Evolutionary conservation across 2,888 invertebrate species (phyloP), one percentile per base, ranked within the genome.

Genomic region (Camponotus fellah): DNA sequence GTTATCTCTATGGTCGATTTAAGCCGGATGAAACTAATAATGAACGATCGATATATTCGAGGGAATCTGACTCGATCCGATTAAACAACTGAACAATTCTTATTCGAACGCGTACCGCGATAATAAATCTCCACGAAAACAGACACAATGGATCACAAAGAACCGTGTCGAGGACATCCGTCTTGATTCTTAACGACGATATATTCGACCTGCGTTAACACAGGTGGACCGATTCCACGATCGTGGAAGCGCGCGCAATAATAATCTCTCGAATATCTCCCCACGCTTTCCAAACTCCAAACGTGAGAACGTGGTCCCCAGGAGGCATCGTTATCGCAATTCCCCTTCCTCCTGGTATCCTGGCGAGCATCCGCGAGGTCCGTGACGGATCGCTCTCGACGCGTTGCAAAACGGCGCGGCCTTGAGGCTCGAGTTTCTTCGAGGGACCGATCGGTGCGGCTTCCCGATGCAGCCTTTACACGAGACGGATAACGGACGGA

Each of bases 401-500:
- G 64, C 62, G 68, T 85, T 83, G 43, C 66, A 53, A 79, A 60
- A 65, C 69, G 79, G 5, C 79, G 49, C 58, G 79, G 72, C 79
- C 79, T 80, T 80, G 79, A 71, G 43, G 60, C 72, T 53, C 6
- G 60, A 72, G 60, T 80, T 72, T 80, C 79, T 80, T 60, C 46
- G 43, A n/a, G 21, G 46, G 53, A 66, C 62, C 46, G 40, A 75
- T 14, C 64, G 75, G 43, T 75, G 10, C 6, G 26, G 26, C 26
- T 26, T 26, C 43, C 32, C 37, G 56, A 43, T 46, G 60, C 43
- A 17, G 34, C 58, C 9, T 12, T 17, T 79, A 83, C 75, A 83
- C 53, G 43, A 64, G 64, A 82, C 65, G 53, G 74, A 68, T 84
- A 82, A 85, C 86, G 89, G 86, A 86, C 64, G 80, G 83, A 82